A percentile compares a stretch with the other conserved stretches of the same genome.
Conservation (phyloP, 2,113 vertebrate species). For the Tachysurus fulvidraco region DNA sequence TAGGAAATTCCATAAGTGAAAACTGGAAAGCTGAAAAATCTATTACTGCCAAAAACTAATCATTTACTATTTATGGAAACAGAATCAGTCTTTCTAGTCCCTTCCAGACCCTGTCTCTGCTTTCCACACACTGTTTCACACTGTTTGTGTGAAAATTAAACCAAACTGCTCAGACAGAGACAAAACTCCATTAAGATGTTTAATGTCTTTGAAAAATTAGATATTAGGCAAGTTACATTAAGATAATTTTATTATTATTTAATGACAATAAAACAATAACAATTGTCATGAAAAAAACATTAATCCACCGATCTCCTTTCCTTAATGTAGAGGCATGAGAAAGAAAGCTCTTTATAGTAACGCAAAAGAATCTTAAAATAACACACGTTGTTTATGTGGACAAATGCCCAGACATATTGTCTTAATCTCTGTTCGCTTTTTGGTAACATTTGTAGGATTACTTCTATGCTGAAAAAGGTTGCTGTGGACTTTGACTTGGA, state of each 20-base stretch:
- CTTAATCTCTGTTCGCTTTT: neutral
- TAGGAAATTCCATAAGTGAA: neutral
- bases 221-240: neutral
- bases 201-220: neutral
- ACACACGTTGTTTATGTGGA: neutral
- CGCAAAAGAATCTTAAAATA: neutral
- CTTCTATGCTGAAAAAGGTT: neutral
- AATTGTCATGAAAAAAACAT: neutral
- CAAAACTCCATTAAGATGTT: slow-evolving; percentile 12
- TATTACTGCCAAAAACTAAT: slow-evolving; percentile 24
- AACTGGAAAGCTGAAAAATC: slow-evolving; percentile 11
- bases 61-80: slow-evolving; percentile 38
- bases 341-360: slow-evolving; percentile 3
- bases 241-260: neutral
- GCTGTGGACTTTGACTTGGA: slow-evolving; percentile 10
- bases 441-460: neutral
- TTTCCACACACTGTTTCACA: slow-evolving; percentile 23
- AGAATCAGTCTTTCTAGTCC: slow-evolving; percentile 18
- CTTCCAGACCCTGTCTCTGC: slow-evolving; percentile 19
- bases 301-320: neutral
- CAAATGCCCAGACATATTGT: slow-evolving; percentile 3
- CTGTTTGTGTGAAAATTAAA: slow-evolving; percentile 4
- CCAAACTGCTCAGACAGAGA: neutral
- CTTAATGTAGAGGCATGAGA: neutral
- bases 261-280: neutral